These are phyloP conservation scores for Monoplex corrugatus DNA, from an alignment of 2,888 invertebrate species.

Conservation along the genomic window DNA sequence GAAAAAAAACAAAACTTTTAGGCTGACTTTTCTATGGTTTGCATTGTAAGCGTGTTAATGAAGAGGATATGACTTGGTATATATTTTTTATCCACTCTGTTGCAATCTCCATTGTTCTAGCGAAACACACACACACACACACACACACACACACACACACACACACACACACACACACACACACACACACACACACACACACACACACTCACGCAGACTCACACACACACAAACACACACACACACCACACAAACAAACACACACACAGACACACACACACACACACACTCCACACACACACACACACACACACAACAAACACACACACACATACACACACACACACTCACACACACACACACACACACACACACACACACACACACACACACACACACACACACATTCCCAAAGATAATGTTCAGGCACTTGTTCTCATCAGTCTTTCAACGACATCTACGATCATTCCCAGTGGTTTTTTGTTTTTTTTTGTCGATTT, in stretches of 20 bases:
- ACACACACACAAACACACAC: no score
- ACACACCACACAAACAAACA: no score
- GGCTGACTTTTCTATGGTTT: no score
- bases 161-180: neutral
- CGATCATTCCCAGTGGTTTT: no score
- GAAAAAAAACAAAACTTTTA: no score
- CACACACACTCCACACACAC: neutral
- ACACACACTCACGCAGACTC: no score
- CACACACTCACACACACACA: slow-evolving; percentile 24
- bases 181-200: neutral
- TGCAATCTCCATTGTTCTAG: neutral
- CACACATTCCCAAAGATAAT: neutral
- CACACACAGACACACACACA: slow-evolving; percentile 28
- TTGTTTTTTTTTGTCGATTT: no score
- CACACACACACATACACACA: neutral
- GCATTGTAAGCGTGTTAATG: no score
- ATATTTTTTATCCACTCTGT: no score
- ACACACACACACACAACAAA: neutral
- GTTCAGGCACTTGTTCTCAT: neutral
- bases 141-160: slow-evolving; percentile 33
- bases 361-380: slow-evolving; percentile 13
- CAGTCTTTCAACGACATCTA: neutral
- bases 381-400: slow-evolving; percentile 31
- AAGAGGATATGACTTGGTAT: no score
- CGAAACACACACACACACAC: neutral